These are phyloP conservation scores for Acromyrmex heyeri DNA, from an alignment of 1,140 invertebrate species.

Conservation along the genomic window DNA sequence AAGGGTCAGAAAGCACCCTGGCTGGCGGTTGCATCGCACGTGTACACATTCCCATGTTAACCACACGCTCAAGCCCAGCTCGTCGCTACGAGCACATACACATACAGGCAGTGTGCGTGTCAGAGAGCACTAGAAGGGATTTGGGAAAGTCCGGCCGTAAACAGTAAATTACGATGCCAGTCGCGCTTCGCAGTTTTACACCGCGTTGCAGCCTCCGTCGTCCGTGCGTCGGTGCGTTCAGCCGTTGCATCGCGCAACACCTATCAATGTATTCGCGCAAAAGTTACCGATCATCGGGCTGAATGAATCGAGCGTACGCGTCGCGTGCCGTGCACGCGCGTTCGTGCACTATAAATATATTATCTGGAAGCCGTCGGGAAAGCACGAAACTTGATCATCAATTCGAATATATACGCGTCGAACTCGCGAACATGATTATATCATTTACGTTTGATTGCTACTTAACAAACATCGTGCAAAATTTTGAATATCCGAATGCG, in stretches of 20 bases:
- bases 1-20: slow-evolving; percentile 39
- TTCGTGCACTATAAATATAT: slow-evolving; percentile 47
- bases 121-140: slow-evolving; percentile 74
- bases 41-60: slow-evolving; percentile 34
- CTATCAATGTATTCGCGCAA: slow-evolving; percentile 35
- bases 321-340: not conserved
- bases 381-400: slow-evolving; percentile 16
- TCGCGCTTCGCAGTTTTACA: slow-evolving; percentile 81
- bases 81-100: slow-evolving; percentile 23
- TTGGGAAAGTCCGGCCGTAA: slow-evolving; percentile 81
- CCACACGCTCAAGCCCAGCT: not conserved
- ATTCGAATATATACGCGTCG: not conserved
- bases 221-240: not conserved
- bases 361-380: not conserved
- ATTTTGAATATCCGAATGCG: not conserved
- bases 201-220: slow-evolving; percentile 28
- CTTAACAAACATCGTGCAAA: slow-evolving; percentile 33
- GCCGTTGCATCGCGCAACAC: slow-evolving; percentile 24
- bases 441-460: slow-evolving; percentile 27
- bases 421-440: slow-evolving; percentile 8
- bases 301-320: slow-evolving; percentile 14
- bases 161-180: slow-evolving; percentile 82
- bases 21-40: slow-evolving; percentile 15
- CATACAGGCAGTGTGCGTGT: slow-evolving; percentile 1
- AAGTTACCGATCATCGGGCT: slow-evolving; percentile 15